These are phyloP conservation scores for Magallana angulata DNA, from an alignment of 1,140 invertebrate species.

Conservation along the genomic window DNA sequence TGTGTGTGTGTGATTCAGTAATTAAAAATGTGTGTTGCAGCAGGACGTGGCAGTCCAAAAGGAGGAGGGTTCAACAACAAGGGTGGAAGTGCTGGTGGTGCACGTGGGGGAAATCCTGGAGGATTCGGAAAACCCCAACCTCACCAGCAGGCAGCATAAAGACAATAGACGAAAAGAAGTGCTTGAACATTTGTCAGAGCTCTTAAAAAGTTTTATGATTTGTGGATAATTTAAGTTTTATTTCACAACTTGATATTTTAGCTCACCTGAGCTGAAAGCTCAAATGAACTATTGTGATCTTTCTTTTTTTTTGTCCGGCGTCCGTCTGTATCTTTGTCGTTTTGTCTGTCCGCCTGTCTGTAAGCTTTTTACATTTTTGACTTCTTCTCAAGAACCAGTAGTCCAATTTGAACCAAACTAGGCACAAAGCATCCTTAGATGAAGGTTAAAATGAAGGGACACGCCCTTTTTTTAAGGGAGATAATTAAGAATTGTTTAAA, in stretches of 20 bases:
- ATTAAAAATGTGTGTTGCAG: constrained; percentile 26
- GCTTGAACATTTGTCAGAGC: neutral
- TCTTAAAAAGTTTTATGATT: constrained; percentile 32
- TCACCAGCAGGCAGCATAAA: constrained; percentile 44
- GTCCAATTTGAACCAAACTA: too few relatives aligned
- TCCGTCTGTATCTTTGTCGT: too few relatives aligned
- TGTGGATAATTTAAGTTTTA: constrained; percentile 28
- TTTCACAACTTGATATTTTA: neutral
- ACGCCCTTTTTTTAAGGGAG: too few relatives aligned
- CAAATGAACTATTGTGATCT: too few relatives aligned
- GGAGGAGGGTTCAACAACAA: constrained; percentile 36
- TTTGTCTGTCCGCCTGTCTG: too few relatives aligned
- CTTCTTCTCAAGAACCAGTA: too few relatives aligned
- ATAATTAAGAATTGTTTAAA: too few relatives aligned
- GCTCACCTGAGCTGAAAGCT: too few relatives aligned
- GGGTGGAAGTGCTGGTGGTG: constrained; percentile 31
- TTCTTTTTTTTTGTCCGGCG: too few relatives aligned
- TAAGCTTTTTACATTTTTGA: too few relatives aligned
- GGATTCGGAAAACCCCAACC: constrained; percentile 43
- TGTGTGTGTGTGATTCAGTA: neutral
- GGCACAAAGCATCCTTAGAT: too few relatives aligned
- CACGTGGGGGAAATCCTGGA: constrained; percentile 19
- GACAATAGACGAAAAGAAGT: neutral
- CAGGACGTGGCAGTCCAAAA: constrained; percentile 38
- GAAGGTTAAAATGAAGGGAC: too few relatives aligned